phyloP scores from a whole-genome alignment of 2,797 vertebrate genomes.

The Ispidina lecontei region DNA sequence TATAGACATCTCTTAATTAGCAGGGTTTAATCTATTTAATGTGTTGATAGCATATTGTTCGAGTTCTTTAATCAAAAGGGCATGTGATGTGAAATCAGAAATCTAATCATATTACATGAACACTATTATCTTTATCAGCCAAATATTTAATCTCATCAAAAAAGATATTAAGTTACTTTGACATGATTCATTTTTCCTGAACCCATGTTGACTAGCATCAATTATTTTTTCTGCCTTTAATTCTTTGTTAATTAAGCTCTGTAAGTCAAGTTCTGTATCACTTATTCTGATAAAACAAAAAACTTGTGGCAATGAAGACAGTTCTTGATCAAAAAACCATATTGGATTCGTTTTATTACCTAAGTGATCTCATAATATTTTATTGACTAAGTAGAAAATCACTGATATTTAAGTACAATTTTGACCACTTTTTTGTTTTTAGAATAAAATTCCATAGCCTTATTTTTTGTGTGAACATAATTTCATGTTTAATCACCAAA shows the following conservation, averaged over 20 bases:
- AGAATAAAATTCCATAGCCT: neutral
- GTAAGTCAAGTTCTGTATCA: constrained; percentile 3
- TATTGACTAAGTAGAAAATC: neutral
- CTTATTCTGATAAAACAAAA: neutral
- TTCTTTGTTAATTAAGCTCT: constrained; percentile 35
- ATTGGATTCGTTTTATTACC: neutral
- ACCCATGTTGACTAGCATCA: constrained; percentile 9
- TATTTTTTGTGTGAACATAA: neutral
- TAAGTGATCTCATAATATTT: neutral
- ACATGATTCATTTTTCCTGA: constrained; percentile 22
- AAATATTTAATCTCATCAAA: constrained; percentile 51
- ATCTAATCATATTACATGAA: constrained; percentile 34
- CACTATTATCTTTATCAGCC: constrained; percentile 34
- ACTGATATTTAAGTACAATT: neutral
- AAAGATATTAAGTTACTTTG: constrained; percentile 43
- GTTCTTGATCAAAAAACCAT: neutral
- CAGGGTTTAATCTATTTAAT: constrained; percentile 32
- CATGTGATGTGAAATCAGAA: constrained; percentile 30
- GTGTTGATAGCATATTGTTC: constrained; percentile 42
- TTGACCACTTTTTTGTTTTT: neutral
- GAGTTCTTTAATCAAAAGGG: constrained; percentile 54
- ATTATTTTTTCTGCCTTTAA: constrained; percentile 26
- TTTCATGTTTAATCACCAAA: neutral
- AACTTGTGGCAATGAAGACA: neutral
- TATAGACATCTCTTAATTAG: constrained; percentile 37